These are phyloP conservation scores for Scaptomyza hsui DNA, from an alignment of 1,140 invertebrate species.

Conservation along the genomic window DNA sequence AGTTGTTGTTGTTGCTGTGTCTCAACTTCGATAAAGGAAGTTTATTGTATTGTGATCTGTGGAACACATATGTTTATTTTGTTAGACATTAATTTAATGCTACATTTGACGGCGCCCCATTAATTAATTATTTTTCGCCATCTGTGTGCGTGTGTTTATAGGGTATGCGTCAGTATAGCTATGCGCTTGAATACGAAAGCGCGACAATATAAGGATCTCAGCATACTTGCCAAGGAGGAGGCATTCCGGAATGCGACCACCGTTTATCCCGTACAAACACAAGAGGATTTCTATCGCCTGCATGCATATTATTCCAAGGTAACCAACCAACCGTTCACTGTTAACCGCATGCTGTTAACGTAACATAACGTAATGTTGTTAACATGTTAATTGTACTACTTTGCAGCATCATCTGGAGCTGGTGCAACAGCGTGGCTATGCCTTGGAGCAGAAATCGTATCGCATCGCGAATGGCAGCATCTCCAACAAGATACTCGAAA, in stretches of 20 bases:
- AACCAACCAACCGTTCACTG: background rate
- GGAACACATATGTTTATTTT: conserved; percentile 23
- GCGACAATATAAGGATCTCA: conserved; percentile 85
- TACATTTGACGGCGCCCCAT: conserved; percentile 27
- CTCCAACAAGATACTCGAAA: conserved; percentile 85
- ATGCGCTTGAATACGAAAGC: conserved; percentile 85
- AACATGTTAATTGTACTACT: conserved; percentile 1
- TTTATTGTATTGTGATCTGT: conserved; percentile 30
- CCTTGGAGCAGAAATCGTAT: conserved; percentile 83
- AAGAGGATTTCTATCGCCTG: conserved; percentile 88
- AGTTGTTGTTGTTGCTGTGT: conserved; percentile 16
- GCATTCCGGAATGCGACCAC: conserved; percentile 87
- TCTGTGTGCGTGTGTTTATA: conserved; percentile 69
- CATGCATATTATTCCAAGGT: conserved; percentile 89
- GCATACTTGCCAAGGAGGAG: conserved; percentile 79
- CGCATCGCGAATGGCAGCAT: conserved; percentile 83
- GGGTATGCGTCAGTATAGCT: conserved; percentile 85
- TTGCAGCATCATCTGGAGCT: conserved; percentile 83
- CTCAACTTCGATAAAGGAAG: conserved; percentile 20
- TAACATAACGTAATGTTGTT: too few relatives aligned
- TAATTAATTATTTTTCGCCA: background rate
- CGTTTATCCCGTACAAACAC: conserved; percentile 88
- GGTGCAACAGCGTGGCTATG: conserved; percentile 85
- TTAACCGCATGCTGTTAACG: conserved; percentile 1
- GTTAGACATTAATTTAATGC: conserved; percentile 27